Base-by-base conservation (phyloP, 2,113 vertebrate species). In the Saccopteryx bilineata region DNA sequence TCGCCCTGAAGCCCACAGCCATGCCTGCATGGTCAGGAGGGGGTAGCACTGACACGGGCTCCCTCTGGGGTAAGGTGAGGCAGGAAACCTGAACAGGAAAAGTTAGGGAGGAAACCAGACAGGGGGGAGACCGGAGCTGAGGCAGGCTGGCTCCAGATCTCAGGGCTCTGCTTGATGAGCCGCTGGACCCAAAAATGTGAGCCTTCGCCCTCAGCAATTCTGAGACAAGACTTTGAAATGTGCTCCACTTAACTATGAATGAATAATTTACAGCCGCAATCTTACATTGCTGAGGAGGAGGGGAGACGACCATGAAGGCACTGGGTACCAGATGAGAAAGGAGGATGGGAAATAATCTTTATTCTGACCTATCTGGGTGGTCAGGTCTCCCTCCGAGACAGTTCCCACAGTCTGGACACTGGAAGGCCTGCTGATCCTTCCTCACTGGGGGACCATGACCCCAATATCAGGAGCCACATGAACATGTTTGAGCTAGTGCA, bases 201-300 rank as follows among this genome's bases (percentile, higher is more conserved):
- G 65, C 60, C 90, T 94, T 94, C 0, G 17, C 71, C 81, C 71
- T 81, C 68, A 75, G 90, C 48, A n/a, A 65, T 74, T 90, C 92
- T 92, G 84, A 81, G 69, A 94, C 26, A 18, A 95, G 72, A 79
- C 85, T 94, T 92, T 93, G 93, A 97, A 97, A 93, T 75, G 94
- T n/a, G 82, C 68, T 93, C 66, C 90, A 81, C 58, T 84, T 90
- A 54, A 48, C 87, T 92, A 68, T 48, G 21, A 95, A 88, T 94
- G 91, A 93, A 94, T 95, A 96, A 94, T 95, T 97, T 90, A 97
- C 97, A 54, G 54, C 93, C 95, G 90, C 97, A 96, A 87, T 98
- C 97, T 98, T 97, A 92, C 78, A 50, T n/a, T 96, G 94, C 90
- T 65, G 14, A 92, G 89, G 63, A 87, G 65, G 75, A 86, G 68